Evolutionary conservation across 35 echinoderm and acorn worm genomes (phyloP).

Genomic region (Patiria miniata): DNA sequence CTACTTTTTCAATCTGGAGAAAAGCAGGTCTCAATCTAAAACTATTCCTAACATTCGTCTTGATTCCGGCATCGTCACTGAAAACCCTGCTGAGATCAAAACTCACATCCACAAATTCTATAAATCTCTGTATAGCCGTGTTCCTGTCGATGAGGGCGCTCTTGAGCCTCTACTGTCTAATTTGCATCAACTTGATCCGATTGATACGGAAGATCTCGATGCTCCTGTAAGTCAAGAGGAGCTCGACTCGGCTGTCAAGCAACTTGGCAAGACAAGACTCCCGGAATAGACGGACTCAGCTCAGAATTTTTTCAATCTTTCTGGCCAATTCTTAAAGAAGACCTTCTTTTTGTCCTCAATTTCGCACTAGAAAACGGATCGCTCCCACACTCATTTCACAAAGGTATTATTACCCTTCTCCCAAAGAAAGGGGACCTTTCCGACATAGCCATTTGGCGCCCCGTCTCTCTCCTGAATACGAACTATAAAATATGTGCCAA

Average conservation of each 20-base stretch:
- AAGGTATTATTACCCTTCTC: background rate
- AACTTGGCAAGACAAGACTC: constrained; percentile 23
- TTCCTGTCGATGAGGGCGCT: background rate
- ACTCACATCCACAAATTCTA: too few relatives aligned
- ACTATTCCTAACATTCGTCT: background rate
- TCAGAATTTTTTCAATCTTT: constrained; percentile 11
- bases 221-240: background rate
- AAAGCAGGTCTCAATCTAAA: too few relatives aligned
- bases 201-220: background rate
- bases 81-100: too few relatives aligned
- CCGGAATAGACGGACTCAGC: constrained; percentile 18
- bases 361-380: background rate
- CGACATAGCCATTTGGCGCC: constrained; percentile 23
- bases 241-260: background rate
- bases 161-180: too few relatives aligned
- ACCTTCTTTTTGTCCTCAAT: background rate
- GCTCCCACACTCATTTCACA: background rate
- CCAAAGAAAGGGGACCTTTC: background rate
- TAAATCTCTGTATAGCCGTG: constrained; percentile 10
- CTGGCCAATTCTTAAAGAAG: constrained; percentile 1
- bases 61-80: background rate
- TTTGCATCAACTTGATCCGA: too few relatives aligned
- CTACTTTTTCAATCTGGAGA: too few relatives aligned
- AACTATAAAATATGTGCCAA: constrained; percentile 39
- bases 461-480: background rate